Evolutionary conservation across 2,888 invertebrate genomes (phyloP).

Genomic region (Actias luna): DNA sequence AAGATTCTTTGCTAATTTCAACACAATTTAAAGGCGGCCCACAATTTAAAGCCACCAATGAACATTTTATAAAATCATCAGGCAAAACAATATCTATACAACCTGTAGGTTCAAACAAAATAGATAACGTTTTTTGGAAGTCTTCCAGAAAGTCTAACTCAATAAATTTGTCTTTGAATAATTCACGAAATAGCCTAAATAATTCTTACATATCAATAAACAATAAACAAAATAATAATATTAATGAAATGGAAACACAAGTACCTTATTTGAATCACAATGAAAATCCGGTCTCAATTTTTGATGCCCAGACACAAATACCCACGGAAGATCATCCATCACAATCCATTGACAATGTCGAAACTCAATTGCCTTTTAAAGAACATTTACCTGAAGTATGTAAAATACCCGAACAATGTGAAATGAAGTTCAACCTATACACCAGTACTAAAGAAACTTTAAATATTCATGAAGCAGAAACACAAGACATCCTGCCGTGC

Average conservation of each 20-base stretch:
- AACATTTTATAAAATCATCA: conserved; percentile 52
- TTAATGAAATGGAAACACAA: conserved; percentile 59
- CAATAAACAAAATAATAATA: conserved; percentile 24
- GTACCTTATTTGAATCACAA: conserved; percentile 31
- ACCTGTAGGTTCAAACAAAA: conserved; percentile 53
- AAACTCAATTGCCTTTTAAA: conserved; percentile 40
- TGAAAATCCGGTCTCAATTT: conserved; percentile 35
- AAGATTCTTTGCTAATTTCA: conserved; percentile 62
- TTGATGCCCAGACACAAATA: conserved; percentile 26
- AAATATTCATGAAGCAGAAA: conserved; percentile 46
- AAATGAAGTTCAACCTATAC: conserved; percentile 52
- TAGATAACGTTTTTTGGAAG: conserved; percentile 58
- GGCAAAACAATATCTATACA: conserved; percentile 52
- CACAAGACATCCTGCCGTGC: conserved; percentile 32
- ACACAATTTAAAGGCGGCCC: conserved; percentile 46
- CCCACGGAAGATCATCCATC: conserved; percentile 16
- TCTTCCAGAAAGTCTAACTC: conserved; percentile 62
- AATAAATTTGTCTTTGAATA: conserved; percentile 43
- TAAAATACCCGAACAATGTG: conserved; percentile 50
- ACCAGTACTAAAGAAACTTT: conserved; percentile 49
- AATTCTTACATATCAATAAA: conserved; percentile 29
- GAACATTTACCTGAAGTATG: conserved; percentile 47
- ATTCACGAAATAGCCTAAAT: conserved; percentile 42
- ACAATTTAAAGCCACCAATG: conserved; percentile 46
- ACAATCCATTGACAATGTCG: conserved; percentile 34